Conservation (phyloP, 2,888 invertebrate genomes). For the Malthinus flaveolus region DNA sequence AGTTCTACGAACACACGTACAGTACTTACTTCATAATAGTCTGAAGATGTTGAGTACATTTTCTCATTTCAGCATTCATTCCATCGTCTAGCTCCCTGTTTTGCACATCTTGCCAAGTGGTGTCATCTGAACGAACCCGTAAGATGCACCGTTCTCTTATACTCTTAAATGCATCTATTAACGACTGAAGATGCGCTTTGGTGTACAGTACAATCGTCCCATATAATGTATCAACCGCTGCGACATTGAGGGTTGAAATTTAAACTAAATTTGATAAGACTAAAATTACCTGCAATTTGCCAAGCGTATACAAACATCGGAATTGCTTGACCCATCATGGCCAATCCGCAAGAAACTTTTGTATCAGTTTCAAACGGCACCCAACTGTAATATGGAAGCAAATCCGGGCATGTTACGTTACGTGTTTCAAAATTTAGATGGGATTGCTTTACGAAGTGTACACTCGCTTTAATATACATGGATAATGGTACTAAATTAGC, state of each 20-base stretch:
- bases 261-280: neutral
- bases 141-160: conserved; percentile 32
- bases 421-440: neutral
- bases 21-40: conserved; percentile 32
- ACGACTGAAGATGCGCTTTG: conserved; percentile 37
- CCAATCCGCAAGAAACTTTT: neutral
- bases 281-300: conserved; percentile 10
- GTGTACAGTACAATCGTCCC: conserved; percentile 35
- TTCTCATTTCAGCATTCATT: conserved; percentile 35
- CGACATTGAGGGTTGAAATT: neutral
- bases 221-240: conserved; percentile 37
- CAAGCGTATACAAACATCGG: conserved; percentile 8
- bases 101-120: conserved; percentile 20
- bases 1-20: no score
- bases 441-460: neutral
- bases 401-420: neutral
- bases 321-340: conserved; percentile 1
- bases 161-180: conserved; percentile 34
- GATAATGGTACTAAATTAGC: neutral
- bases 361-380: conserved; percentile 10
- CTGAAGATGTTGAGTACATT: conserved; percentile 37
- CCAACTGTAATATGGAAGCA: conserved; percentile 22
- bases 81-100: conserved; percentile 25
- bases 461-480: neutral
- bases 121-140: conserved; percentile 21